A percentile compares a stretch with the other conserved stretches of the same genome.
Evolutionary conservation across 2,888 invertebrate species (phyloP).

Genomic region (Acanthosepion pharaonis): DNA sequence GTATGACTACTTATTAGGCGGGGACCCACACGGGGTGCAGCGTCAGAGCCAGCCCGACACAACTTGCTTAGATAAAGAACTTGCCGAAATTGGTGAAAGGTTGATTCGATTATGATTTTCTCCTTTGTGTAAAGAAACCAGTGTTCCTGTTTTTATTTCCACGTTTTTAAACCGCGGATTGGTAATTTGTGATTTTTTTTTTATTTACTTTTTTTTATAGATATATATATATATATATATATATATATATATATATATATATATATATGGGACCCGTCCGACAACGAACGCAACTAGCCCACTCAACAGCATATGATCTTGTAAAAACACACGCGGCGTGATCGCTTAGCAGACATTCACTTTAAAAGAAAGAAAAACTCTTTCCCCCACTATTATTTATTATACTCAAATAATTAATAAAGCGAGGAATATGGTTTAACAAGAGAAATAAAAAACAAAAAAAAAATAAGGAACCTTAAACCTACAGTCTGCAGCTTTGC

Average conservation of each 20-base stretch:
- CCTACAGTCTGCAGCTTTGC: background rate
- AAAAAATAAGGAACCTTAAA: background rate
- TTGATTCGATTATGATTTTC: background rate
- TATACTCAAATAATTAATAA: background rate
- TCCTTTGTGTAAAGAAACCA: background rate
- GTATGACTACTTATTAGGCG: constrained; percentile 35
- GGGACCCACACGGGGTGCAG: constrained; percentile 1
- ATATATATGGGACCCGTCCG: background rate
- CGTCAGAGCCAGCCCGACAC: background rate
- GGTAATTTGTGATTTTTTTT: background rate
- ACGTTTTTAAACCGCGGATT: background rate
- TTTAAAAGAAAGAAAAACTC: background rate
- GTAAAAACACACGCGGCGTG: background rate
- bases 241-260: background rate
- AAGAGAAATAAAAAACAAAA: background rate
- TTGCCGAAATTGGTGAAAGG: background rate
- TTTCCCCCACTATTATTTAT: background rate
- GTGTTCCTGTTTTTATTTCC: background rate
- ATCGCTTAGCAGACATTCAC: background rate
- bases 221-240: background rate
- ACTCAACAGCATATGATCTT: background rate
- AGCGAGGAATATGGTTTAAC: background rate
- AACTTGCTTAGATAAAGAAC: background rate
- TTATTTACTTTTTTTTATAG: background rate
- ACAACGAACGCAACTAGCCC: background rate